A percentile compares a stretch with the other conserved stretches of the same genome.
Conservation (phyloP, 2,113 vertebrate species). For the Sorex fumeus region DNA sequence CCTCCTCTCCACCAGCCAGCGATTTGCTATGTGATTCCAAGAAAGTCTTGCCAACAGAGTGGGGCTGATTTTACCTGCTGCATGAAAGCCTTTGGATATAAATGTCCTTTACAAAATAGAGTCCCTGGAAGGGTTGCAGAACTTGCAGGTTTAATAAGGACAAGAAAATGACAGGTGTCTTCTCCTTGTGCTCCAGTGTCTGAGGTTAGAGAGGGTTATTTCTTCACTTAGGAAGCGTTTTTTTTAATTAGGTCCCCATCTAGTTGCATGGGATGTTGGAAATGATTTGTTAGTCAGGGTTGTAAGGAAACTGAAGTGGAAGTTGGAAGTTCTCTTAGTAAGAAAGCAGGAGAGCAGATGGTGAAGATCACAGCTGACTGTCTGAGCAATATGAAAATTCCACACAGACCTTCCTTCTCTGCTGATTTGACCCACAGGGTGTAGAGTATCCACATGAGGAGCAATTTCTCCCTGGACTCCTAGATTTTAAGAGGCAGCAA, state of each 20-base stretch:
- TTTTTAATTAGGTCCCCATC: not conserved
- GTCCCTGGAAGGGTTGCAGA: not conserved
- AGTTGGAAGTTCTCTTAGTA: not conserved
- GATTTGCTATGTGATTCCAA: not conserved
- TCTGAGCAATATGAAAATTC: not conserved
- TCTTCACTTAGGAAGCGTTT: not conserved
- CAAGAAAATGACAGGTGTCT: not conserved
- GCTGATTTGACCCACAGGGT: too few species aligned
- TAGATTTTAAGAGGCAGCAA: not conserved
- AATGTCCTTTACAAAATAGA: not conserved
- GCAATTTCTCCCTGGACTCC: not conserved
- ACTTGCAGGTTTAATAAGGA: not conserved
- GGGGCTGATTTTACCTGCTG: not conserved
- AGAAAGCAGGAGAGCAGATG: not conserved
- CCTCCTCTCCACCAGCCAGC: not conserved
- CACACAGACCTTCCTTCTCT: not conserved
- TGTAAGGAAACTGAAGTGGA: not conserved
- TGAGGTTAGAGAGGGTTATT: not conserved
- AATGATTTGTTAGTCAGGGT: not conserved
- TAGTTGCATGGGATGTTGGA: not conserved
- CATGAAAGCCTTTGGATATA: not conserved
- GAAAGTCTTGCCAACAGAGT: conserved; percentile 9
- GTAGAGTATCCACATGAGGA: too few species aligned
- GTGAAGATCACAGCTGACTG: too few species aligned
- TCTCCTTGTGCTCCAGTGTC: not conserved